Evolutionary conservation across 2,888 invertebrate genomes (phyloP).

Genomic region (Tanytarsus gracilentus): DNA sequence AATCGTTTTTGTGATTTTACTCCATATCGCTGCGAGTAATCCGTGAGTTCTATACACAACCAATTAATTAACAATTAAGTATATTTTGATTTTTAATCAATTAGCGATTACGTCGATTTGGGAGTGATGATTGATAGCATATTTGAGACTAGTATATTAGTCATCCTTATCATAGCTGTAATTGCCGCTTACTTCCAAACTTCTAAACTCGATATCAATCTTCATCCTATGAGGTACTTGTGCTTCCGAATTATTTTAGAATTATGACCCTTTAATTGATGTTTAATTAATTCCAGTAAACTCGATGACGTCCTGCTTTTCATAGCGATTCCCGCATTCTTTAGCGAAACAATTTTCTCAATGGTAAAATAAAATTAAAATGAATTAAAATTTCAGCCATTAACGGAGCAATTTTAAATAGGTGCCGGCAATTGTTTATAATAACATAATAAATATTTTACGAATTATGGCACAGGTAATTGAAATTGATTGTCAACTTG

Average conservation of each 20-base stretch:
- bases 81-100: constrained; percentile 33
- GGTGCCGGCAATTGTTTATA: constrained; percentile 53
- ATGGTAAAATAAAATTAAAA: too few species aligned
- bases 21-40: constrained; percentile 50
- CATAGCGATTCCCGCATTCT: constrained; percentile 63
- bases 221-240: constrained; percentile 45
- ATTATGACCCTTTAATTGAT: background rate
- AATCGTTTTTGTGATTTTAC: constrained; percentile 52
- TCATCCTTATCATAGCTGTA: constrained; percentile 50
- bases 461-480: constrained; percentile 50
- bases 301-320: constrained; percentile 62
- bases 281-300: constrained; percentile 42
- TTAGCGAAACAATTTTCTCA: constrained; percentile 59
- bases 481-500: constrained; percentile 27
- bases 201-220: constrained; percentile 55
- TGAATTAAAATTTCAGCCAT: too few species aligned
- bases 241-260: background rate
- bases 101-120: constrained; percentile 45
- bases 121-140: constrained; percentile 47
- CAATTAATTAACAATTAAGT: constrained; percentile 19
- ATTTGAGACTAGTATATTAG: constrained; percentile 49
- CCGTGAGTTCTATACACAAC: constrained; percentile 38
- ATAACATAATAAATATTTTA: constrained; percentile 47
- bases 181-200: constrained; percentile 55
- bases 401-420: too few species aligned